phyloP scores from a whole-genome alignment of 2,888 invertebrate genomes.

The Calephelis perditalis region DNA sequence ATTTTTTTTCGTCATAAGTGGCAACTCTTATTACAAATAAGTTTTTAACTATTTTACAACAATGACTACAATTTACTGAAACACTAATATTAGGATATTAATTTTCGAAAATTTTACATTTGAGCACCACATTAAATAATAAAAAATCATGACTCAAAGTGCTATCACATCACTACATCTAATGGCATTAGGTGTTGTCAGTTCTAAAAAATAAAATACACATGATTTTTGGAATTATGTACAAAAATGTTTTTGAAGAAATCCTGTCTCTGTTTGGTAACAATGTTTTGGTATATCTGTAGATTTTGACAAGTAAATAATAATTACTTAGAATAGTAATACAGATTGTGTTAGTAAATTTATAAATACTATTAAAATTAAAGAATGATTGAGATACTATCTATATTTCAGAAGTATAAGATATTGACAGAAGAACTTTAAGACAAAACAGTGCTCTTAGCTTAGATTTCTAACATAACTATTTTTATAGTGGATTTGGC shows the following conservation, averaged over 20 bases:
- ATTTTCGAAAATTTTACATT: slow-evolving; percentile 1
- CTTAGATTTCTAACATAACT: not conserved
- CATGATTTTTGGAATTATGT: slow-evolving; percentile 23
- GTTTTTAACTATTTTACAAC: slow-evolving; percentile 1
- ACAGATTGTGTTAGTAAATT: too few relatives aligned
- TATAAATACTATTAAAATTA: too few relatives aligned
- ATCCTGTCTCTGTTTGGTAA: slow-evolving; percentile 32
- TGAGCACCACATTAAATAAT: slow-evolving; percentile 1
- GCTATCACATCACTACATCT: slow-evolving; percentile 3
- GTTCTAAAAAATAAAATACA: slow-evolving; percentile 11
- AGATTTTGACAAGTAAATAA: slow-evolving; percentile 24
- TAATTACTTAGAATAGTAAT: not conserved
- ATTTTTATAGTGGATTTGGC: not conserved
- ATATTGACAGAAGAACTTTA: too few relatives aligned
- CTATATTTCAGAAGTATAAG: too few relatives aligned
- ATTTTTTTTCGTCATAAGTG: too few relatives aligned
- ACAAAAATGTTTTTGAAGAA: slow-evolving; percentile 16
- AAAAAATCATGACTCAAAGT: not conserved
- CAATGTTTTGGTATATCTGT: slow-evolving; percentile 45
- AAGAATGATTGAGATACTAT: too few relatives aligned
- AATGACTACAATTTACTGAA: not conserved
- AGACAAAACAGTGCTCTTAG: too few relatives aligned
- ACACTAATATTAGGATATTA: not conserved
- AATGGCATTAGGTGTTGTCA: not conserved
- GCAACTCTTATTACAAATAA: not conserved